A percentile compares a stretch with the other conserved stretches of the same genome.
Conservation (phyloP, 2,797 vertebrate species). For the Channallabes apus region DNA sequence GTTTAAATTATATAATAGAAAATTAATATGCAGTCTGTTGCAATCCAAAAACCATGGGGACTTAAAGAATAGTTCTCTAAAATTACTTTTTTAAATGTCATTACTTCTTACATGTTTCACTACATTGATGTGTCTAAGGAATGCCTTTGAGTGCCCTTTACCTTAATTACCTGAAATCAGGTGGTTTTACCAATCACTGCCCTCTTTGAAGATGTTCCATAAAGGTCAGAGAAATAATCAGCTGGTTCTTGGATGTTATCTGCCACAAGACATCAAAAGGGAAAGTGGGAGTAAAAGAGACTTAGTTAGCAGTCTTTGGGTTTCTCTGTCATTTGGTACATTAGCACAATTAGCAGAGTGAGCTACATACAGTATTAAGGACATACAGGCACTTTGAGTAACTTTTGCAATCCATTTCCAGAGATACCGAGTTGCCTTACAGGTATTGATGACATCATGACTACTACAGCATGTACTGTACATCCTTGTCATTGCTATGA, state of each 20-base stretch:
- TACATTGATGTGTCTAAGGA: constrained; percentile 12
- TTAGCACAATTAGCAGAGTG: constrained; percentile 39
- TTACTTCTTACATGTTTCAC: constrained; percentile 10
- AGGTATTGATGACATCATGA: not conserved
- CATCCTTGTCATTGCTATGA: no score
- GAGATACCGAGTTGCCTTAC: not conserved
- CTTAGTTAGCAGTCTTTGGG: constrained; percentile 26
- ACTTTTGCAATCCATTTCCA: not conserved
- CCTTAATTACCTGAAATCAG: constrained; percentile 51
- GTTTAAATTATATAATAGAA: constrained; percentile 2
- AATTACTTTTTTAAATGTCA: not conserved
- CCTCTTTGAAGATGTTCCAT: constrained; percentile 52
- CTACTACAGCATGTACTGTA: no score
- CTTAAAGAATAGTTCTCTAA: not conserved
- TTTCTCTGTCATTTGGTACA: constrained; percentile 21
- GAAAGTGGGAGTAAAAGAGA: constrained; percentile 26
- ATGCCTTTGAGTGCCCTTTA: constrained; percentile 50
- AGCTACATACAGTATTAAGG: not conserved
- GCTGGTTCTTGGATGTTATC: constrained; percentile 40
- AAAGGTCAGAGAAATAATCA: constrained; percentile 58
- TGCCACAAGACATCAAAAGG: constrained; percentile 23
- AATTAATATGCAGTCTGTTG: not conserved
- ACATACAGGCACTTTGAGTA: not conserved
- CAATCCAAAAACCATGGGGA: not conserved
- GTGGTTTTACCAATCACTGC: constrained; percentile 42